phyloP scores from a whole-genome alignment of 2,797 vertebrate genomes.

The Emydoidea blandingii region DNA sequence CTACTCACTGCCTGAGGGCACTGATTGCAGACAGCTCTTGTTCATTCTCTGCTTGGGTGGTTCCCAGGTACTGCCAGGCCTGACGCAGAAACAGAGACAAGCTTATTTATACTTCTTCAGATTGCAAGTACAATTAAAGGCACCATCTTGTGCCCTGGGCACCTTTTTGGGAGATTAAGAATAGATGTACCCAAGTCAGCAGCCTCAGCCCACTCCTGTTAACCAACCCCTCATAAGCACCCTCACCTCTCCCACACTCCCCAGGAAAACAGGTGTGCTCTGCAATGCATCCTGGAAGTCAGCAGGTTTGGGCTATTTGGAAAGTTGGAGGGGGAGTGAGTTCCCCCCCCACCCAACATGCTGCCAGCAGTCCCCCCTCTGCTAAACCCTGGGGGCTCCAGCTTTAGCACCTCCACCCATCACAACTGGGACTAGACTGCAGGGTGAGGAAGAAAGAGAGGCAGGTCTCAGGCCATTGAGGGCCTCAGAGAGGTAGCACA shows the following conservation, averaged over 20 bases:
- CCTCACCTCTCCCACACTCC: neutral
- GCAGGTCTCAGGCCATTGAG: neutral
- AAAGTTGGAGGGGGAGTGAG: neutral
- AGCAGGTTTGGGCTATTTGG: neutral
- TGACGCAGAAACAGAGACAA: conserved; percentile 60
- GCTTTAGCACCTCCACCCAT: conserved; percentile 11
- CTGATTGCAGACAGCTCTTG: conserved; percentile 98
- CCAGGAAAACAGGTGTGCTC: neutral
- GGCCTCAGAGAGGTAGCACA: neutral
- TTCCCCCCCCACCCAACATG: conserved; percentile 35
- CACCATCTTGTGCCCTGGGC: neutral
- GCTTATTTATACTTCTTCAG: neutral
- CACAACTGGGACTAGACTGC: conserved; percentile 3
- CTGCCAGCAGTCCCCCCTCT: neutral
- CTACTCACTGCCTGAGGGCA: conserved; percentile 92
- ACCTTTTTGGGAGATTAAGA: neutral
- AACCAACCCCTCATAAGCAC: neutral
- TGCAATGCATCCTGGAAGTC: neutral
- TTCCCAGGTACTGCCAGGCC: conserved; percentile 99
- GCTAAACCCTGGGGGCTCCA: neutral
- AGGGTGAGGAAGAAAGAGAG: conserved; percentile 22
- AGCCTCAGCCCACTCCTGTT: neutral
- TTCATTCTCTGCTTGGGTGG: conserved; percentile 98
- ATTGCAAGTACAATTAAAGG: neutral
- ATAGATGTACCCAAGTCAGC: neutral